Percentiles rank a stretch among this genome's conserved stretches.
Conservation (phyloP, 2,888 invertebrate genomes). For the Lochmaea capreae region DNA sequence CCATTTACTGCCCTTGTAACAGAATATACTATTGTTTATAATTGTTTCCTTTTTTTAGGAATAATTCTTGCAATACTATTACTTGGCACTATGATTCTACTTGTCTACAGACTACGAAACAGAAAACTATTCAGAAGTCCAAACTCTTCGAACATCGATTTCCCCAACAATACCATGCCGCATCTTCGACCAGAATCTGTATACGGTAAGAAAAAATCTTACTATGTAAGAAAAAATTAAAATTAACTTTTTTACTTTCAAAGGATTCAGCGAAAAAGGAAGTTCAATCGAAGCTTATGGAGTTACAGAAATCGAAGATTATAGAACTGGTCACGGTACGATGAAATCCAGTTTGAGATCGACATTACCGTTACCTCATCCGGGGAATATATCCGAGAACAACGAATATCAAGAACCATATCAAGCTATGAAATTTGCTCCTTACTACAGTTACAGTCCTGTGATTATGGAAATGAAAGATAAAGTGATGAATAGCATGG, state of each 20-base stretch:
- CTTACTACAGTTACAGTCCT: slow-evolving; percentile 81
- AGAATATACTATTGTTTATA: too few relatives aligned
- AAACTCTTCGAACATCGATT: slow-evolving; percentile 71
- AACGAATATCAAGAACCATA: slow-evolving; percentile 86
- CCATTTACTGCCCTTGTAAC: too few relatives aligned
- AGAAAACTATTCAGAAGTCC: slow-evolving; percentile 81
- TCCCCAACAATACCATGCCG: slow-evolving; percentile 63
- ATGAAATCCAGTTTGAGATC: slow-evolving; percentile 66
- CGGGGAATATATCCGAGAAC: slow-evolving; percentile 71
- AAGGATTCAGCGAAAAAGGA: slow-evolving; percentile 44
- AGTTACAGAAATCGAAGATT: slow-evolving; percentile 72
- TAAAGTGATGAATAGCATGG: slow-evolving; percentile 69
- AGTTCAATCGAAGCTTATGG: slow-evolving; percentile 69
- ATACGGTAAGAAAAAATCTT: slow-evolving; percentile 56
- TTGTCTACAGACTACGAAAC: slow-evolving; percentile 75
- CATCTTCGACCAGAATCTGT: slow-evolving; percentile 68
- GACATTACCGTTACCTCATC: slow-evolving; percentile 69
- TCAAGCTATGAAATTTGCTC: slow-evolving; percentile 80
- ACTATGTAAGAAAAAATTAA: neutral
- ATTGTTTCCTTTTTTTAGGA: slow-evolving; percentile 38
- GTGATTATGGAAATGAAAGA: slow-evolving; percentile 82
- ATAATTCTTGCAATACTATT: slow-evolving; percentile 42
- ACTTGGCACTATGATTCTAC: slow-evolving; percentile 38
- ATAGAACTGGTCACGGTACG: slow-evolving; percentile 69
- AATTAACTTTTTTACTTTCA: slow-evolving; percentile 1